Evolutionary conservation across 2,113 vertebrate genomes (phyloP).

Genomic region (Caranx melampygus): DNA sequence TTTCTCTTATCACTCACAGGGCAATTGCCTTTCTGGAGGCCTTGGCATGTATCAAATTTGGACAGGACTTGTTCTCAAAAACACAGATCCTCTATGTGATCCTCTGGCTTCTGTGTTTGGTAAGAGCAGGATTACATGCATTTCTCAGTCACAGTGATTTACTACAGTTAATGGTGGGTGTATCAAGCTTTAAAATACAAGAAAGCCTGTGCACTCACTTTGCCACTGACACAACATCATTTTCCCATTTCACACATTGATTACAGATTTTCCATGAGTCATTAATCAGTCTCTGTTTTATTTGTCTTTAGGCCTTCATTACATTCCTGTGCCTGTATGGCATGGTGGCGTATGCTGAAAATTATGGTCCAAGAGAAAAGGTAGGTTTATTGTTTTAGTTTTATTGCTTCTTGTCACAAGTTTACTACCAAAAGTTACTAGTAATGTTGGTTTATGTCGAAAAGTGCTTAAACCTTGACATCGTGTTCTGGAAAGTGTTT

Average conservation of each 20-base stretch:
- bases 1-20: conserved; percentile 72
- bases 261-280: not conserved
- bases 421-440: not conserved
- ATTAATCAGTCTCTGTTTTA: conserved; percentile 6
- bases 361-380: conserved; percentile 90
- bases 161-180: not conserved
- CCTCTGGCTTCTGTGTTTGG: conserved; percentile 96
- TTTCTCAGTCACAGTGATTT: conserved; percentile 10
- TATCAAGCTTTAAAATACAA: not conserved
- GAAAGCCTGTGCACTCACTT: not conserved
- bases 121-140: conserved; percentile 79
- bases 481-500: not conserved
- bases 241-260: not conserved
- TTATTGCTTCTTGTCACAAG: not conserved
- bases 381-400: conserved; percentile 74
- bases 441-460: not conserved
- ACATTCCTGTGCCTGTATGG: conserved; percentile 96
- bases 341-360: conserved; percentile 96
- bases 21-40: conserved; percentile 98
- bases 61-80: conserved; percentile 98
- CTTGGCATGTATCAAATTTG: conserved; percentile 97
- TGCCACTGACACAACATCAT: not conserved
- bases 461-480: not conserved
- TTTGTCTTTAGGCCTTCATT: conserved; percentile 89
- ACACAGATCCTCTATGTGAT: conserved; percentile 96